Evolutionary conservation across 2,113 vertebrate species (phyloP).

Genomic region (Vidua chalybeata): DNA sequence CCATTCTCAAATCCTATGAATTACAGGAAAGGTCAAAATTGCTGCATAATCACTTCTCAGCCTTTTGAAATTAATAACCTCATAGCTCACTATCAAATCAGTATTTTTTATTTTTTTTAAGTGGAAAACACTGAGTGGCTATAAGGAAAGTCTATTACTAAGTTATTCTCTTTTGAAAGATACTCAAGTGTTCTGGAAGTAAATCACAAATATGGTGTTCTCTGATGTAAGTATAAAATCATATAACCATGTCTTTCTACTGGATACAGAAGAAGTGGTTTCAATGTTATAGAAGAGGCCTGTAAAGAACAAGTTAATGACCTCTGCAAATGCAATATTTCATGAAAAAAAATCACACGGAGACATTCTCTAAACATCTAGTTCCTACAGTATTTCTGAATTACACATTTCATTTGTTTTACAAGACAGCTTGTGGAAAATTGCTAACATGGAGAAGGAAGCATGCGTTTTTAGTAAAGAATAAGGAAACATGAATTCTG

Average conservation of each 20-base stretch:
- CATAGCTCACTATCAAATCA: neutral
- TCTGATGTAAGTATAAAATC: neutral
- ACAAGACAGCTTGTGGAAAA: neutral
- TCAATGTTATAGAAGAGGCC: neutral
- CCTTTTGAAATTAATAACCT: neutral
- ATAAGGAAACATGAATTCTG: neutral
- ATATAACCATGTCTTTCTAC: neutral
- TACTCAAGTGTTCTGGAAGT: neutral
- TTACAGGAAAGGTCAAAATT: constrained; percentile 8
- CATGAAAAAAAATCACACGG: neutral
- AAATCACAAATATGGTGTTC: neutral
- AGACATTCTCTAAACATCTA: neutral
- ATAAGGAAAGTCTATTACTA: neutral
- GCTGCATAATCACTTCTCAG: neutral
- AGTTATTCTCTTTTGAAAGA: neutral
- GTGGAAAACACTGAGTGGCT: neutral
- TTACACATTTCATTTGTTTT: neutral
- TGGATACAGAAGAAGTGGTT: neutral
- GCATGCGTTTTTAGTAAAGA: neutral
- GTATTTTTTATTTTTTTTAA: constrained; percentile 1
- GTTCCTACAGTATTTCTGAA: neutral
- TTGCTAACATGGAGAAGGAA: neutral
- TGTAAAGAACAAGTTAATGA: neutral
- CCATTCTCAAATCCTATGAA: neutral
- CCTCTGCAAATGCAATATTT: neutral